These are phyloP conservation scores for Cirrhinus molitorella DNA, from an alignment of 2,797 vertebrate species.

Conservation along the genomic window DNA sequence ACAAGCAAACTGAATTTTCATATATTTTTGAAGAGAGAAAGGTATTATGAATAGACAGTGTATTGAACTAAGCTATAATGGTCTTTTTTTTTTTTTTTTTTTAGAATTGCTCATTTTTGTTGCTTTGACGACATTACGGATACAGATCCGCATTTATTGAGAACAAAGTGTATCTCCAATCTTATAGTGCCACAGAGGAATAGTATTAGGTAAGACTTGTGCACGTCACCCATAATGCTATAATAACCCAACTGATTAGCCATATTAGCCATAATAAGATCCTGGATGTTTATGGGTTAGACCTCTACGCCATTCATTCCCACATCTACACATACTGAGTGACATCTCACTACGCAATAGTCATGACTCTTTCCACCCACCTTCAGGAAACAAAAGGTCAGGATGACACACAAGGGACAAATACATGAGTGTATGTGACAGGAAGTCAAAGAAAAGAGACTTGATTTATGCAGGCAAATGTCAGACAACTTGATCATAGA, in stretches of 20 bases:
- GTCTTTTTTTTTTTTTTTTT: too few relatives aligned
- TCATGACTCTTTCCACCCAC: slow-evolving; percentile 53
- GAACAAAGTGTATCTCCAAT: slow-evolving; percentile 2
- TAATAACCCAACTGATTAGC: slow-evolving; percentile 36
- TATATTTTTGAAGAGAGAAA: neutral
- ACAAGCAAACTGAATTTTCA: neutral
- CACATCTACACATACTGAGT: slow-evolving; percentile 33
- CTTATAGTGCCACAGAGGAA: neutral
- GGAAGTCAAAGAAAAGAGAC: slow-evolving; percentile 51
- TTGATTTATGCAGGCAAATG: slow-evolving; percentile 62
- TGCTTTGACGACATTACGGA: neutral
- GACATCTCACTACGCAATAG: slow-evolving; percentile 44
- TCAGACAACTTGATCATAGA: slow-evolving; percentile 60
- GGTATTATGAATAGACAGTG: neutral
- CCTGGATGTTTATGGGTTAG: neutral
- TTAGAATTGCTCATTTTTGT: neutral
- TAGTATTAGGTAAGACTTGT: neutral
- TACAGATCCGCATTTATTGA: neutral
- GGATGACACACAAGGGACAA: slow-evolving; percentile 50
- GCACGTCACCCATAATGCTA: neutral
- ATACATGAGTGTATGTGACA: slow-evolving; percentile 57
- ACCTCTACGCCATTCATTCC: slow-evolving; percentile 19
- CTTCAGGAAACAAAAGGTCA: slow-evolving; percentile 62
- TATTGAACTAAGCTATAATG: neutral
- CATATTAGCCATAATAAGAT: slow-evolving; percentile 31